These are phyloP conservation scores for Cyphomyrus plagiostoma DNA, from an alignment of 2,113 vertebrate species.

Conservation along the genomic window DNA sequence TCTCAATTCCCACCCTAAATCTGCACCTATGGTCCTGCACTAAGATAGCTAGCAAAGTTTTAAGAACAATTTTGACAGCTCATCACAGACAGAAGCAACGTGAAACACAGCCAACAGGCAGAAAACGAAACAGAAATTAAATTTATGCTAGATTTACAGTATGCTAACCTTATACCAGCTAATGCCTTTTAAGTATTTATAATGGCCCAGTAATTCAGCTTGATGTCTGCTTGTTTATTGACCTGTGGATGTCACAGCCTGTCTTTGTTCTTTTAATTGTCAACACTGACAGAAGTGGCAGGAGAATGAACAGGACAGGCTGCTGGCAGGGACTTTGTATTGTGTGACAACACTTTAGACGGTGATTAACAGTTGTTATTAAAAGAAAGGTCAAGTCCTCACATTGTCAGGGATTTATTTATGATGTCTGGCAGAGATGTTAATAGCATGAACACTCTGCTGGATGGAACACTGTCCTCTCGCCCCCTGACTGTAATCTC, in stretches of 20 bases:
- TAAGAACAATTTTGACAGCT: background rate
- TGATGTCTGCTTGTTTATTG: background rate
- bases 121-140: background rate
- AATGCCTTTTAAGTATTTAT: background rate
- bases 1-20: no score
- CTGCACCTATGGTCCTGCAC: background rate
- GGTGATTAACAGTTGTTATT: slow-evolving; percentile 2
- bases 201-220: background rate
- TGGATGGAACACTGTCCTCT: background rate
- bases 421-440: background rate
- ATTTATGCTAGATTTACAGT: background rate
- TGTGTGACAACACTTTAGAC: background rate
- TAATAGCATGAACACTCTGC: background rate
- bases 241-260: background rate
- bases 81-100: background rate
- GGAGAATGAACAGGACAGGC: background rate
- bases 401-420: background rate
- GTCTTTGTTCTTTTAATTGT: background rate
- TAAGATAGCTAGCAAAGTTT: background rate
- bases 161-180: background rate
- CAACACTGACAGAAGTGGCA: background rate
- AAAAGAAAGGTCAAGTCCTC: background rate
- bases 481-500: background rate
- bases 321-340: background rate
- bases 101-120: background rate